phyloP scores from a whole-genome alignment of 2,888 invertebrate genomes.

The Escarpia spicata region DNA sequence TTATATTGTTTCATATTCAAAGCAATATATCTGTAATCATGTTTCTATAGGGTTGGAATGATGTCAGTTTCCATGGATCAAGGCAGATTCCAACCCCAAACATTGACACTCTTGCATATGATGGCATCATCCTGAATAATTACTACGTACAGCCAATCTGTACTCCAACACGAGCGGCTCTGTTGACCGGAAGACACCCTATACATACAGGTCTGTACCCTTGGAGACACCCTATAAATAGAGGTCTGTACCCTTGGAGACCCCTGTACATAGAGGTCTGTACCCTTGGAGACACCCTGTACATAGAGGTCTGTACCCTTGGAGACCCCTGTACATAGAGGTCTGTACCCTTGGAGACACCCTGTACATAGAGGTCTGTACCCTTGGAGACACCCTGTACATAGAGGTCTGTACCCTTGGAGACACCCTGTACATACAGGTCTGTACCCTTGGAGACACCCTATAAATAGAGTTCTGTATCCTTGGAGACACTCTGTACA shows the following conservation, averaged over 20 bases:
- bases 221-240: not conserved
- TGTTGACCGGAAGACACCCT: slow-evolving; percentile 92
- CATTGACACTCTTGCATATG: slow-evolving; percentile 86
- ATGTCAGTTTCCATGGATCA: slow-evolving; percentile 91
- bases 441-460: not conserved
- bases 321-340: no score
- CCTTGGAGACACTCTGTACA: not conserved
- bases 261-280: no score
- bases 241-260: no score
- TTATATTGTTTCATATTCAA: not conserved
- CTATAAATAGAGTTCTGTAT: not conserved
- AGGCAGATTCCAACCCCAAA: slow-evolving; percentile 90
- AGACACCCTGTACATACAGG: not conserved
- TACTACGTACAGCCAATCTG: slow-evolving; percentile 93
- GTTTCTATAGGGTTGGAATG: slow-evolving; percentile 84
- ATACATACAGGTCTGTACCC: slow-evolving; percentile 66
- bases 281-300: no score
- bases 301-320: no score
- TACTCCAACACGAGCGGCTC: slow-evolving; percentile 86
- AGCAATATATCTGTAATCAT: not conserved
- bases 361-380: not conserved
- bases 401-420: not conserved
- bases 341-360: not conserved
- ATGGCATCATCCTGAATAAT: slow-evolving; percentile 83
- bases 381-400: not conserved